These are phyloP conservation scores for Parnassius glacialis DNA, from an alignment of 2,888 invertebrate genomes.

Conservation along the genomic window DNA sequence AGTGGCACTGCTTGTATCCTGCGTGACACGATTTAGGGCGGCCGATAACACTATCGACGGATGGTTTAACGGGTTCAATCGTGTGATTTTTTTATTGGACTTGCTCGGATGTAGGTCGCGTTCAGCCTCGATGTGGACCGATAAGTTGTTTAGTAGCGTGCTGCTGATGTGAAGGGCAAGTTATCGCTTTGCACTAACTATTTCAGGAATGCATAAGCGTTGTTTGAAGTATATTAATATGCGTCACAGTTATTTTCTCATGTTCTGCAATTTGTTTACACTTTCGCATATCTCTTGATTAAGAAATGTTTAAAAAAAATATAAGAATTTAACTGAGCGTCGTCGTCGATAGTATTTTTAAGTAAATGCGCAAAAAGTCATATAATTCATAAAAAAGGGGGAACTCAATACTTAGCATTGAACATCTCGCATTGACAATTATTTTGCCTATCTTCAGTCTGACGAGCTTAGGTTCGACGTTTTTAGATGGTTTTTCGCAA, in stretches of 20 bases:
- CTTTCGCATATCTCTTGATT: background rate
- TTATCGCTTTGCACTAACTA: conserved; percentile 14
- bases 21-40: conserved; percentile 33
- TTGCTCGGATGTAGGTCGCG: conserved; percentile 56
- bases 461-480: too few relatives aligned
- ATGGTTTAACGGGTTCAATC: conserved; percentile 59
- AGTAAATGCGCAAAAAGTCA: too few relatives aligned
- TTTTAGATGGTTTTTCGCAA: too few relatives aligned
- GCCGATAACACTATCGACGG: conserved; percentile 58
- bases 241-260: conserved; percentile 12
- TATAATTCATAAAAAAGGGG: too few relatives aligned
- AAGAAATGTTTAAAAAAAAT: too few relatives aligned
- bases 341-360: too few relatives aligned
- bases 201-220: conserved; percentile 22
- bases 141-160: conserved; percentile 38
- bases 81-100: conserved; percentile 69
- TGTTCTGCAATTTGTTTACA: conserved; percentile 13
- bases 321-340: too few relatives aligned
- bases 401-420: too few relatives aligned
- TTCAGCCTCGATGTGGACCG: conserved; percentile 43
- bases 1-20: conserved; percentile 25
- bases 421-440: too few relatives aligned
- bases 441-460: too few relatives aligned
- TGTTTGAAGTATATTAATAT: conserved; percentile 8
- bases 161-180: conserved; percentile 19